Base-by-base conservation (phyloP, 2,888 invertebrate species). In the Artemia sp. region DNA sequence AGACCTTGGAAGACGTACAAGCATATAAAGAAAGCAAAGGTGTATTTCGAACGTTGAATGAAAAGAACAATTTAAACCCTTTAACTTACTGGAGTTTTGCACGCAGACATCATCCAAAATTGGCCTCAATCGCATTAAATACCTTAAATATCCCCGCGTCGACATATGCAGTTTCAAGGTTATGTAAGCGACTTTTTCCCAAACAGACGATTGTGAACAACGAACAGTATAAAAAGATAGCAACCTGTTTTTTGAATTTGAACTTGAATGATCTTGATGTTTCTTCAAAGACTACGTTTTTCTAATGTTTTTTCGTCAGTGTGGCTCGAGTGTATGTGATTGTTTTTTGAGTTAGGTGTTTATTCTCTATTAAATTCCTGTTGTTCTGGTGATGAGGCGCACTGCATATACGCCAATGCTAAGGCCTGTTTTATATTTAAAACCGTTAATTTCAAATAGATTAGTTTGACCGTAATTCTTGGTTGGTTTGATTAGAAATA, bases 231-330 rank as follows among this genome's bases (percentile, higher is more conserved):
- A 58, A 58, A 58, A 58, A 58, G 64, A 24, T 24, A 8, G n/a
- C 24, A 24, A 24, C 64, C 64, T 58, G 64, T 24, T 58, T 19
- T 58, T 58, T 58, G n/a, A 58, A 58, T 24, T 24, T 58, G 64
- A 58, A 58, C 64, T 58, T 58, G 38, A 38, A 38, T 38, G 38
- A 38, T 38, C 38, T 38, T 38, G 38, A 38, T 38, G 6, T 38
- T 38, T 38, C 38, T 38, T 38, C 38, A 38, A 38, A 38, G 1
- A 38, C 38, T 38, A 2, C 38, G 6, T 38, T 38, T 38, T 38
- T 38, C 38, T 38, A 38, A 38, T 19, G 19, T 19, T 19, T 19
- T 19, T 38, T 38, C 38, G 38, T 38, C 6, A 38, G 2, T 38
- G 38, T 38, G 38, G 38, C 6, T 38, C 38, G 38, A 38, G 38